Base-by-base conservation (phyloP, 2,888 invertebrate species). In the Ormyrus thymus region DNA sequence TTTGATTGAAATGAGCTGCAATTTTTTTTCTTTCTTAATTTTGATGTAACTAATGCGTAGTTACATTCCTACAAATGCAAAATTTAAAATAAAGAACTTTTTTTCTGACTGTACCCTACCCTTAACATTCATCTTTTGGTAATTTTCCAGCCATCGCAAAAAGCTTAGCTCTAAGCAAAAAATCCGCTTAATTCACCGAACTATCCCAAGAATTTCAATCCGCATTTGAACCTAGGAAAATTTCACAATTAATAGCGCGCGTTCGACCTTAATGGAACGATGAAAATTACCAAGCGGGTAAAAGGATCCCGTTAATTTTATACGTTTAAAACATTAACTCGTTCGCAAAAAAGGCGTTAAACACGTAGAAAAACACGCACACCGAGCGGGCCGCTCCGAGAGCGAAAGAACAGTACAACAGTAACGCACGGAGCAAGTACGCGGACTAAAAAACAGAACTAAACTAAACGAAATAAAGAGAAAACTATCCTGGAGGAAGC, bases 321-420 rank as follows among this genome's bases (percentile, higher is more conserved):
- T 55, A 50, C 62, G 50, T 45, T 65, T 59, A 51, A 76, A 76
- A 58, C 58, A 65, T 70, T 76, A 29, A 15, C 15, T 13, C 7
- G 29, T 29, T 5, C 13, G 55, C 45, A 71, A 65, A 71, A 77
- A 77, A 58, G 45, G 43, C n/a, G 11, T 48, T 11, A 51, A 64
- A 51, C 46, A 11, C 51, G 10, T 15, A 13, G 15, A 56, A 66
- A 61, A 61, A 50, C 7, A 50, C 29, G 10, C 61, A n/a, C n/a
- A 3, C 4, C 45, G 3, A 11, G 0, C 29, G 50, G 29, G 45
- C 29, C 29, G 29, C 29, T 29, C 29, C 29, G 29, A 29, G 29
- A 29, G 29, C n/a, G 51, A 76, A 50, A 56, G 50, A 69, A 43
- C 48, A 62, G 55, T 45, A 50, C 48, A 55, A 13, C 43, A 29